phyloP scores from a whole-genome alignment of 2,888 invertebrate species.

The Alviniconcha strummeri region DNA sequence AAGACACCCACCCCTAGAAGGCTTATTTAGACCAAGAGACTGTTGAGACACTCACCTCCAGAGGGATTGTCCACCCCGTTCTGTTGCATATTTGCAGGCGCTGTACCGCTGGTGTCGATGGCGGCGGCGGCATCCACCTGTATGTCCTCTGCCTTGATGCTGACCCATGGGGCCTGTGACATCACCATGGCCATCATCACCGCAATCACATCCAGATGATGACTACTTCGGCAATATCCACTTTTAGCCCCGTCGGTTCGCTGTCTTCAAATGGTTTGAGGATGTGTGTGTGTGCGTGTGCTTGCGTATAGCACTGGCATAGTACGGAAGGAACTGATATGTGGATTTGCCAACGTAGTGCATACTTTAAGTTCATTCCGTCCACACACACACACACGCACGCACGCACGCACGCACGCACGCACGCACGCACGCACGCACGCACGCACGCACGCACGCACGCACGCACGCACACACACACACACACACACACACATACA shows the following conservation, averaged over 20 bases:
- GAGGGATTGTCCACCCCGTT: constrained; percentile 50
- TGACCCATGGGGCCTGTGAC: constrained; percentile 53
- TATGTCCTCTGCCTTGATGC: constrained; percentile 44
- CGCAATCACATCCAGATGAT: too few species aligned
- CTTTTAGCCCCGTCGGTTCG: background rate
- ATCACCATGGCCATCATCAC: background rate
- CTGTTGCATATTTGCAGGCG: constrained; percentile 46
- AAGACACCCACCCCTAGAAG: too few species aligned
- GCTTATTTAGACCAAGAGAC: background rate
- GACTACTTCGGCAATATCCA: too few species aligned
- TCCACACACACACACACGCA: too few species aligned
- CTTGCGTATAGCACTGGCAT: too few species aligned
- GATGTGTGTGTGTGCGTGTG: too few species aligned
- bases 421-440: too few species aligned
- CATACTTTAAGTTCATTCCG: too few species aligned
- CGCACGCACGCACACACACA: background rate
- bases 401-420: too few species aligned
- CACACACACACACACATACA: background rate
- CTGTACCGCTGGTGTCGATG: constrained; percentile 49
- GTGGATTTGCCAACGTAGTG: too few species aligned
- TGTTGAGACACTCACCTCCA: constrained; percentile 50
- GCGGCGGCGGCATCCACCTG: constrained; percentile 57
- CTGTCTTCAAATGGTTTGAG: background rate
- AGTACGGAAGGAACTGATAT: too few species aligned
- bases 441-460: background rate